Conservation (phyloP, 2,113 vertebrate species). For the Odontesthes bonariensis region DNA sequence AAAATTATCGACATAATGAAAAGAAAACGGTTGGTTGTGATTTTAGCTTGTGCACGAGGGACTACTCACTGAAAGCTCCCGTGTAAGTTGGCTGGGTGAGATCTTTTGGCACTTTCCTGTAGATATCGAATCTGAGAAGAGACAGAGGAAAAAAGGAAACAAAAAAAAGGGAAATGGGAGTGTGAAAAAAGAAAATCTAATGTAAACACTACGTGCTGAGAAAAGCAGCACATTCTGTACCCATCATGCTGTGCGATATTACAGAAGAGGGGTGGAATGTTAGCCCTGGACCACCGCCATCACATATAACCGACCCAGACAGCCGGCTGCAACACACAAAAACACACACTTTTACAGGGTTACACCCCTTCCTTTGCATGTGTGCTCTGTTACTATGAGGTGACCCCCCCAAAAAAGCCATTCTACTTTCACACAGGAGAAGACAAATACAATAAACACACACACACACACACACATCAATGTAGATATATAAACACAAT, state of each 20-base stretch:
- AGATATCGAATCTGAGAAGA: constrained; percentile 96
- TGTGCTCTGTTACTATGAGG: constrained; percentile 46
- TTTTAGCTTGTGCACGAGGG: neutral
- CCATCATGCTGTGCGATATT: constrained; percentile 71
- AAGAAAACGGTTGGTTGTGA: neutral
- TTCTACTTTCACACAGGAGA: constrained; percentile 16
- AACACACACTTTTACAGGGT: constrained; percentile 31
- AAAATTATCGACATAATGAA: constrained; percentile 2
- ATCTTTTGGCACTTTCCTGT: constrained; percentile 99
- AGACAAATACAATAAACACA: constrained; percentile 21
- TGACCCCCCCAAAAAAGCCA: constrained; percentile 36
- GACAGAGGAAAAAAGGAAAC: constrained; percentile 22
- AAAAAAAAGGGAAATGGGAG: constrained; percentile 16
- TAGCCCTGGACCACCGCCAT: constrained; percentile 73
- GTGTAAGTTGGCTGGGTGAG: constrained; percentile 99
- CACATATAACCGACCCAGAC: constrained; percentile 58
- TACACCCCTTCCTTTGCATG: constrained; percentile 65
- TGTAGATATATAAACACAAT: constrained; percentile 10
- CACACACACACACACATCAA: constrained; percentile 4
- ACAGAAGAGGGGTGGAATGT: constrained; percentile 78
- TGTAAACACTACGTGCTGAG: constrained; percentile 73
- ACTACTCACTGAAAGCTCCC: constrained; percentile 97
- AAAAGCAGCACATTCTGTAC: constrained; percentile 80
- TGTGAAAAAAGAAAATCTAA: constrained; percentile 49
- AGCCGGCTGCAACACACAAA: constrained; percentile 31